phyloP scores from a whole-genome alignment of 2,113 vertebrate genomes.

The Lophura nycthemera region DNA sequence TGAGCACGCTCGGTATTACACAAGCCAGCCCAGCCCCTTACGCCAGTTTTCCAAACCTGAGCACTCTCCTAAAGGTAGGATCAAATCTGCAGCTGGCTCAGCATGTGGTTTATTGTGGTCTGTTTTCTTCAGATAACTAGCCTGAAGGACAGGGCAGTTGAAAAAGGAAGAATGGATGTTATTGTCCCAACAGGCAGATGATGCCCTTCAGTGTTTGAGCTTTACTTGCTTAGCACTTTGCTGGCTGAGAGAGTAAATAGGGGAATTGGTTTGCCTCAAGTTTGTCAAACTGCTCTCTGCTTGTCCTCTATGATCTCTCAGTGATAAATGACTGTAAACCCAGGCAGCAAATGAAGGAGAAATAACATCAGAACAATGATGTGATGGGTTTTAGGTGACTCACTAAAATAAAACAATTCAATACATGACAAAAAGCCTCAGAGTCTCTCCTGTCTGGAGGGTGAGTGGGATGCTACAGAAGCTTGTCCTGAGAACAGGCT shows the following conservation, averaged over 20 bases:
- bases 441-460: background rate
- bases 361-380: background rate
- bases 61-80: conserved; percentile 80
- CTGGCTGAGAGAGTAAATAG: background rate
- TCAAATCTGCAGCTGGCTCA: background rate
- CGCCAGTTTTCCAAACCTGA: conserved; percentile 73
- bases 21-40: conserved; percentile 71
- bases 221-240: background rate
- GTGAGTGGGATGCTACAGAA: background rate
- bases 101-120: background rate
- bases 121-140: background rate
- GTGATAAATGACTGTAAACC: conserved; percentile 41
- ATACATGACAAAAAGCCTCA: background rate
- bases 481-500: background rate
- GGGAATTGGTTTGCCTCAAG: background rate
- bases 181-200: background rate
- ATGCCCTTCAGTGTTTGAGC: background rate
- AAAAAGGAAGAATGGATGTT: background rate
- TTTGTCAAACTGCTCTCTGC: background rate
- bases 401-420: background rate
- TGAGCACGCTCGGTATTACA: conserved; percentile 44
- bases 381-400: conserved; percentile 40
- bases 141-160: background rate
- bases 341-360: conserved; percentile 19
- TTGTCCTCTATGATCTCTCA: background rate